Evolutionary conservation across 2,797 vertebrate genomes (phyloP).

Genomic region (Chromis chromis): DNA sequence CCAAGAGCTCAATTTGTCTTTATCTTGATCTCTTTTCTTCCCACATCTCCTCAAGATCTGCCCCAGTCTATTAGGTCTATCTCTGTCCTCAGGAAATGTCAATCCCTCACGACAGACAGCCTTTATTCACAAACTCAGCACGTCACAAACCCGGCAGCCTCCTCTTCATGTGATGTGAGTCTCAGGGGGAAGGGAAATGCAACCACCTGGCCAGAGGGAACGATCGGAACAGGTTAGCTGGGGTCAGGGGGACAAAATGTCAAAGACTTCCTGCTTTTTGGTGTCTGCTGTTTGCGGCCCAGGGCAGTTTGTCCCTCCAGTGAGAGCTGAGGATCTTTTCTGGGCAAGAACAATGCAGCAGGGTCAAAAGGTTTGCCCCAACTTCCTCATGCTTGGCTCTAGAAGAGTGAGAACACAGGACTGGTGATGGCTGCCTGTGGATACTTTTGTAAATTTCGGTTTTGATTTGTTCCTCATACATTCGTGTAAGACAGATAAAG

Average conservation of each 20-base stretch:
- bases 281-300: slow-evolving; percentile 27
- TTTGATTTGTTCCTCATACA: not conserved
- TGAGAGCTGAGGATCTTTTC: slow-evolving; percentile 10
- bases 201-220: slow-evolving; percentile 33
- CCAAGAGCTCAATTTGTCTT: slow-evolving; percentile 22
- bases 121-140: slow-evolving; percentile 27
- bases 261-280: slow-evolving; percentile 44
- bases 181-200: slow-evolving; percentile 24
- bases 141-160: slow-evolving; percentile 27
- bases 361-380: slow-evolving; percentile 3
- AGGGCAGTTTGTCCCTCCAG: slow-evolving; percentile 19
- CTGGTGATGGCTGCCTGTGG: not conserved
- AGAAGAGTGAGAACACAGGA: not conserved
- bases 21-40: slow-evolving; percentile 22
- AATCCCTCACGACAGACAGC: slow-evolving; percentile 8
- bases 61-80: slow-evolving; percentile 32
- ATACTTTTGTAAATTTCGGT: not conserved
- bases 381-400: not conserved
- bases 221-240: slow-evolving; percentile 49
- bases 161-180: slow-evolving; percentile 7
- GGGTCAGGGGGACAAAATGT: slow-evolving; percentile 58
- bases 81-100: slow-evolving; percentile 21
- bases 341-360: slow-evolving; percentile 3
- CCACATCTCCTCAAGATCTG: slow-evolving; percentile 24
- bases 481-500: not conserved